Conservation (phyloP, 2,888 invertebrate genomes). For the Hyalella azteca region DNA sequence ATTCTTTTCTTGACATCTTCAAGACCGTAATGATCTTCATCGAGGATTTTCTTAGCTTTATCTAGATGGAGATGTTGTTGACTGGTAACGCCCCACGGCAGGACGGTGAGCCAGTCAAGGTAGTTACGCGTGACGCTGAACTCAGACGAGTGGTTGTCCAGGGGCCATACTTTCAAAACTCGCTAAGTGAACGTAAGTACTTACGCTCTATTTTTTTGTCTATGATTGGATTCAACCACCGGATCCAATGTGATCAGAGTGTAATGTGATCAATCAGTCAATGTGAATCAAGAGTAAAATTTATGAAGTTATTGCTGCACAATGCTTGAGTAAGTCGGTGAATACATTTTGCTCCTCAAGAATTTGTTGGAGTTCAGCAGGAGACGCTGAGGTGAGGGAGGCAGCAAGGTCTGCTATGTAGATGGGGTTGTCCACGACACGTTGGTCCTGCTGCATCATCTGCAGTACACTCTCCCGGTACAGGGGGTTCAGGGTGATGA, state of each 20-base stretch:
- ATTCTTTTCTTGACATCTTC: conserved; percentile 98
- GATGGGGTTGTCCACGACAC: conserved; percentile 97
- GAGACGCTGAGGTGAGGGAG: conserved; percentile 85
- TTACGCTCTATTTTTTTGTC: no score
- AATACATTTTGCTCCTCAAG: conserved; percentile 94
- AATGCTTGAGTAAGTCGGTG: not conserved
- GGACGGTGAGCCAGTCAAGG: conserved; percentile 96
- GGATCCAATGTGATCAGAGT: no score
- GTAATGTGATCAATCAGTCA: no score
- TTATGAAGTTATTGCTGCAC: not conserved
- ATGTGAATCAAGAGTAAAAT: no score
- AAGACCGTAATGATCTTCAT: conserved; percentile 99
- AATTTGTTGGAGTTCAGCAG: conserved; percentile 88
- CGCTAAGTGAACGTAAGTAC: no score
- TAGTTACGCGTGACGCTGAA: conserved; percentile 99
- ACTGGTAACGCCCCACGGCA: conserved; percentile 96
- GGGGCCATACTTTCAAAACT: no score
- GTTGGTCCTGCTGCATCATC: conserved; percentile 94
- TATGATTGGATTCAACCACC: no score
- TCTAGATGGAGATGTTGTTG: conserved; percentile 88
- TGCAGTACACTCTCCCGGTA: conserved; percentile 98
- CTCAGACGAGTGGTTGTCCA: conserved; percentile 98
- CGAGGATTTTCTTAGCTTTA: conserved; percentile 83
- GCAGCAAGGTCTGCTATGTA: conserved; percentile 96
- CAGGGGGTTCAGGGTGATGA: conserved; percentile 94